phyloP scores from a whole-genome alignment of 2,113 vertebrate species.

The Tapirus terrestris region DNA sequence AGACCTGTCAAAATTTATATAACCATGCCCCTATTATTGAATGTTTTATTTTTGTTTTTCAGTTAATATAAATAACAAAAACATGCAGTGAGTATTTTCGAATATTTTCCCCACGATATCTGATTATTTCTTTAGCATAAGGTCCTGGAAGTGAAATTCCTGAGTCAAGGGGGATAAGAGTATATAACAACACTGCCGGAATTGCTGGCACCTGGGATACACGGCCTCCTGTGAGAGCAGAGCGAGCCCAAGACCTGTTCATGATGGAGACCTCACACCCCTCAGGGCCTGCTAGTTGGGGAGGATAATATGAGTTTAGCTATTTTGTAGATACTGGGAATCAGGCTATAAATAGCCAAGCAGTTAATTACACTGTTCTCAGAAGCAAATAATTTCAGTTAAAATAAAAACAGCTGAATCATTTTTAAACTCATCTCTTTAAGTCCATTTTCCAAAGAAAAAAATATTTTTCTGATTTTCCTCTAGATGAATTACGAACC shows the following conservation, averaged over 20 bases:
- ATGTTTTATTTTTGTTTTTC: constrained; percentile 20
- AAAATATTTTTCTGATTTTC: constrained; percentile 7
- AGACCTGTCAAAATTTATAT: not conserved
- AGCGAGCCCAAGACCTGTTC: not conserved
- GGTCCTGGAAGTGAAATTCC: not conserved
- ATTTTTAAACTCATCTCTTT: constrained; percentile 44
- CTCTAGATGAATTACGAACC: constrained; percentile 1
- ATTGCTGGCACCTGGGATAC: not conserved
- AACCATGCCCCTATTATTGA: not conserved
- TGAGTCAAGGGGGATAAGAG: not conserved
- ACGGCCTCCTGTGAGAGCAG: not conserved
- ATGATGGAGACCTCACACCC: not conserved
- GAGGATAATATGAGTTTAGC: constrained; percentile 12
- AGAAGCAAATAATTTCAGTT: constrained; percentile 53
- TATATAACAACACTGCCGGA: not conserved
- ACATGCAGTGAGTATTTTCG: not conserved
- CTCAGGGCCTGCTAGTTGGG: not conserved
- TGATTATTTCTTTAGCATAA: constrained; percentile 47
- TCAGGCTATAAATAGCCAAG: constrained; percentile 62
- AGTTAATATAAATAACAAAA: constrained; percentile 19
- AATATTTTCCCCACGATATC: not conserved
- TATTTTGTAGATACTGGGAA: constrained; percentile 19
- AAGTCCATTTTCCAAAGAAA: constrained; percentile 47
- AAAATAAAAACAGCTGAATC: constrained; percentile 60
- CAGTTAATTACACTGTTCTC: constrained; percentile 61